Base-by-base conservation (phyloP, 2,113 vertebrate genomes). In the Uropsilus gracilis region DNA sequence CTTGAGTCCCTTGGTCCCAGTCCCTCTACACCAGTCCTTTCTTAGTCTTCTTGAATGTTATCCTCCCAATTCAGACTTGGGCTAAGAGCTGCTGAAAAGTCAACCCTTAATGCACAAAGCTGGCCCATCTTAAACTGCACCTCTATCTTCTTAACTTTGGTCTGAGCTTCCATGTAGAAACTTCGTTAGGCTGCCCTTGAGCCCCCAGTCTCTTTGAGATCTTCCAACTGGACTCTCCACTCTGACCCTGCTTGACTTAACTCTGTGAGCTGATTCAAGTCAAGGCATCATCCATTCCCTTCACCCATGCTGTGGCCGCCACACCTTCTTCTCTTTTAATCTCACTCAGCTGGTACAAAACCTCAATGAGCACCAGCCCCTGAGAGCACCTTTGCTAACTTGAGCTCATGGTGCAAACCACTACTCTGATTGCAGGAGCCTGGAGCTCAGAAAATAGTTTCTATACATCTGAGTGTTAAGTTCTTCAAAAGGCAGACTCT, bases 41-140 rank as follows among this genome's bases (percentile, higher is more conserved):
- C 64, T 26, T 42, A 55, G 4, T 3, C 37, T 46, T 5, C n/a
- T 24, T 59, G 26, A 57, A 37, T 57, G 16, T 3, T 0, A 2
- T 2, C 22, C 22, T 63, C 30, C 37, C 11, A 8, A 5, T 16
- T n/a, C 8, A 61, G 30, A 46, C 32, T 2, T 0, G 0, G 11
- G 48, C 8, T 22, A 5, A 48, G 13, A 73, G 28, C n/a, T 68
- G 16, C 34, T 0, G 8, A 18, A 5, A 32, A 48, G 18, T 20
- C 37, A 3, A 3, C 32, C 2, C 10, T 30, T 6, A n/a, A 22
- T 14, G 53, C 24, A 8, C 71, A 32, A 7, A 39, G 30, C 44
- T n/a, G 64, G 0, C 8, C 2, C 0, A 0, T 10, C n/a, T 55
- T 81, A 26, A 34, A 9, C 37, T 14, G 14, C 1, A 3, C 50